Evolutionary conservation across 2,113 vertebrate genomes (phyloP), one percentile per base, ranked within the genome.

Genomic region (Anolis sagrei): DNA sequence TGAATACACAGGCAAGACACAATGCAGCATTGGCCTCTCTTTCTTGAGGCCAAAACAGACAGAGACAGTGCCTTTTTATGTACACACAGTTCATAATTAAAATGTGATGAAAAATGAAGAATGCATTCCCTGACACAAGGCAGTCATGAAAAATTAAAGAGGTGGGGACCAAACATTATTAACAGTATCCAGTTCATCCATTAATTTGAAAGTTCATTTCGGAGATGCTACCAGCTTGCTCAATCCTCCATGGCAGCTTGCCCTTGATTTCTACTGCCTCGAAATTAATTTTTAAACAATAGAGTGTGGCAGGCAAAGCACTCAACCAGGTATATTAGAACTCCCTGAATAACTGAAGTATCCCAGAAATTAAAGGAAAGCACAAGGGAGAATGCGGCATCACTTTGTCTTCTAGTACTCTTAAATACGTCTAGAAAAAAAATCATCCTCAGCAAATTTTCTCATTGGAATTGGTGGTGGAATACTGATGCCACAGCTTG

Each of bases 181-280:
- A 18, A n/a, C 88, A 83, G 76, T 29, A 86, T 48, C 76, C 48
- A 36, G 36, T 29, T 61, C 39, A 89, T 44, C 61, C 78, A 77
- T 54, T 91, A 81, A 91, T 89, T 80, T 92, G 78, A 48, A 84
- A 80, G 32, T 86, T 76, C 76, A 39, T 58, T 66, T 89, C 76
- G 62, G 64, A 13, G 34, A 74, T 72, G 32, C 36, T 86, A 79
- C 61, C 44, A 69, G 25, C 68, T 87, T 1, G 0, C 29, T 69
- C 7, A 0, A 32, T 66, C 48, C 70, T 83, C 58, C 58, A 51
- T 6, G 10, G 5, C 54, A 70, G 14, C 2, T 21, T 79, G 39
- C 19, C 79, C 84, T 81, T 89, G 62, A 80, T 70, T 88, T 87
- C 48, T 68, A 84, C 0, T 82, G 25, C 76, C 7, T 29, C 64